Evolutionary conservation across 2,888 invertebrate genomes (phyloP).

Genomic region (Tinea semifulvella): DNA sequence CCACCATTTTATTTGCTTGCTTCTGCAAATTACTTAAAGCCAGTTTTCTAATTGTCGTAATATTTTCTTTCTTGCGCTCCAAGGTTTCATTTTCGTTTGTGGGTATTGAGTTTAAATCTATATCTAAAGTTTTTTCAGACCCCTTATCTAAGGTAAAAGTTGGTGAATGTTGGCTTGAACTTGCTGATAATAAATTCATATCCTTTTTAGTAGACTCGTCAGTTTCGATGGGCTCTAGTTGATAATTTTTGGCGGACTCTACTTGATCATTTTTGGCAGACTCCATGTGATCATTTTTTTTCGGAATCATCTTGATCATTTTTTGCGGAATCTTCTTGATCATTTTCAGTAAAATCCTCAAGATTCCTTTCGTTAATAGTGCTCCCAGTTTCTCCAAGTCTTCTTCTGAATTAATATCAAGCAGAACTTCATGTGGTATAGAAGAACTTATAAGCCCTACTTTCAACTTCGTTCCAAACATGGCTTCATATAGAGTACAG

Average conservation of each 20-base stretch:
- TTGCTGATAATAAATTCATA: no score
- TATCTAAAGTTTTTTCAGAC: not conserved
- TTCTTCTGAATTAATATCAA: no score
- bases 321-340: no score
- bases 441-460: constrained; percentile 18
- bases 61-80: constrained; percentile 11
- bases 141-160: constrained; percentile 13
- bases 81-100: no score
- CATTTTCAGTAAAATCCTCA: no score
- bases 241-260: constrained; percentile 2
- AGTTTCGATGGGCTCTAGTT: constrained; percentile 8
- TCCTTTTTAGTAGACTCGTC: constrained; percentile 1
- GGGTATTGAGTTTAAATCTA: not conserved
- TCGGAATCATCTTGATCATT: constrained; percentile 14
- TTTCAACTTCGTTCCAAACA: constrained; percentile 27
- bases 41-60: constrained; percentile 11
- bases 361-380: no score
- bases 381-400: no score
- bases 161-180: no score
- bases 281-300: constrained; percentile 16
- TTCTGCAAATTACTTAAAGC: not conserved
- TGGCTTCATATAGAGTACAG: constrained; percentile 30
- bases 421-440: no score
- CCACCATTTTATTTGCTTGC: constrained; percentile 15
- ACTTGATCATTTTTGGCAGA: constrained; percentile 6